Conservation (phyloP, 2,113 vertebrate genomes). For the Paradisaea rubra region DNA sequence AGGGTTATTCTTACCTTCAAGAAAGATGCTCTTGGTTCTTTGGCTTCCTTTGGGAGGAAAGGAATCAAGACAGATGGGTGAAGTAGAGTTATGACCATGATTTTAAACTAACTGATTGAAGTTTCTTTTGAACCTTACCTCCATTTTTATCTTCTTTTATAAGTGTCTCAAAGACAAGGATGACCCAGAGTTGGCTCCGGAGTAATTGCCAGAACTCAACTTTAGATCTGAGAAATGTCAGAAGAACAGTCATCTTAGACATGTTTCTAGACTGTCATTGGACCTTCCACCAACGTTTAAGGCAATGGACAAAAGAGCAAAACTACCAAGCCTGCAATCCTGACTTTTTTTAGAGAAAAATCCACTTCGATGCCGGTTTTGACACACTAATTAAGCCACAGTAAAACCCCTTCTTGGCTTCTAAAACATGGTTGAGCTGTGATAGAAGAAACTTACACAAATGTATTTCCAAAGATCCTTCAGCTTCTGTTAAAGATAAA, state of each 20-base stretch:
- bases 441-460: background rate
- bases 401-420: background rate
- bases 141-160: background rate
- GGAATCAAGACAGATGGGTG: background rate
- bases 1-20: background rate
- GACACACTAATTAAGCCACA: background rate
- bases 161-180: background rate
- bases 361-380: background rate
- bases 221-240: background rate
- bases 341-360: background rate
- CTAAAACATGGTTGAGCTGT: background rate
- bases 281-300: background rate
- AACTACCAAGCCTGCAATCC: background rate
- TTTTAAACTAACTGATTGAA: background rate
- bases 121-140: background rate
- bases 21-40: background rate
- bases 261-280: background rate
- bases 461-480: background rate
- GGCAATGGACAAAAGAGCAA: background rate
- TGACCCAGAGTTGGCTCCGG: background rate
- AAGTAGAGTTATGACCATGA: background rate
- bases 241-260: background rate
- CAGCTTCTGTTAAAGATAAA: background rate
- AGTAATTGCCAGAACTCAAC: background rate
- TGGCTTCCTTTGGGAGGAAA: background rate